Conservation (phyloP, 1,140 invertebrate species). For the Drosophila repletoides region DNA sequence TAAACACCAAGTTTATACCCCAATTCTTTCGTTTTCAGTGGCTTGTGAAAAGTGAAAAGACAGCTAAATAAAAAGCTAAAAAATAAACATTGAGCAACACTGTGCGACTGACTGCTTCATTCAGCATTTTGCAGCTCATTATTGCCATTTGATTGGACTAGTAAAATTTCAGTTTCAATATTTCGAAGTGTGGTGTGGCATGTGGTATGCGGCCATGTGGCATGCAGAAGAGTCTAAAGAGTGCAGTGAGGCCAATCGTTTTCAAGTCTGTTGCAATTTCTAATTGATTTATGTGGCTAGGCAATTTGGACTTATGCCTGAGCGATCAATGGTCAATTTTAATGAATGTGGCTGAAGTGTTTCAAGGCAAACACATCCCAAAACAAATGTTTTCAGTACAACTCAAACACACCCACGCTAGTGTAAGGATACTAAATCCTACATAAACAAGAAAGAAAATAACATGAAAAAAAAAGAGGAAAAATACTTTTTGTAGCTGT, state of each 20-base stretch:
- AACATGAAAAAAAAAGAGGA: conserved; percentile 1
- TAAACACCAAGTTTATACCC: too few relatives aligned
- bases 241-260: conserved; percentile 8
- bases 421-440: not conserved
- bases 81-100: too few relatives aligned
- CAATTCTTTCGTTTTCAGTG: too few relatives aligned
- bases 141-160: not conserved
- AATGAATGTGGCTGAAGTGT: conserved; percentile 1
- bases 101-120: not conserved
- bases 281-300: conserved; percentile 65
- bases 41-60: too few relatives aligned
- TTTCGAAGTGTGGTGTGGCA: not conserved
- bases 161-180: conserved; percentile 18
- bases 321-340: conserved; percentile 19
- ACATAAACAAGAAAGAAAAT: conserved; percentile 29
- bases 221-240: not conserved
- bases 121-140: not conserved
- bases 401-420: not conserved
- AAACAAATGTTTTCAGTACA: conserved; percentile 11
- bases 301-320: conserved; percentile 50
- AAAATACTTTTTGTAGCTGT: conserved; percentile 25
- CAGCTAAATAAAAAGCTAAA: too few relatives aligned
- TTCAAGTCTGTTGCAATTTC: conserved; percentile 30
- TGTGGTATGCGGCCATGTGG: not conserved
- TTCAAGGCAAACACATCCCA: not conserved